These are phyloP conservation scores for Ellobium chinense DNA, from an alignment of 2,888 invertebrate species.

Conservation along the genomic window DNA sequence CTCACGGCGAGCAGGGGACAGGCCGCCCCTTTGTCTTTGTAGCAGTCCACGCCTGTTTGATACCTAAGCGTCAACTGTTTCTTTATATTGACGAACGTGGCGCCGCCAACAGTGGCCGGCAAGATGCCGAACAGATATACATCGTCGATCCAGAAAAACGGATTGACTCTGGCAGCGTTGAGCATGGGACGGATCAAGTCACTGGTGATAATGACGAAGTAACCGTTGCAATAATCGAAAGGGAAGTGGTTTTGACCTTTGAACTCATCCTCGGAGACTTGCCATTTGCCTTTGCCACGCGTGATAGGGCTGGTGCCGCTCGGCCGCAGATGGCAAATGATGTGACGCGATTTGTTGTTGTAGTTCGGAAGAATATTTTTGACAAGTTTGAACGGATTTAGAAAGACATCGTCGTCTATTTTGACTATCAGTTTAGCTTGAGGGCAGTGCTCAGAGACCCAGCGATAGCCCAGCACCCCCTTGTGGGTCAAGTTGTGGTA, in stretches of 20 bases:
- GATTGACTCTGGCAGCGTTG: constrained; percentile 65
- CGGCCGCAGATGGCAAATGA: constrained; percentile 61
- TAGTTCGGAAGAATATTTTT: constrained; percentile 57
- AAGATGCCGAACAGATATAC: constrained; percentile 75
- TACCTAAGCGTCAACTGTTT: constrained; percentile 90
- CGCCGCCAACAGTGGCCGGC: constrained; percentile 63
- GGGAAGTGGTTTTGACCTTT: constrained; percentile 68
- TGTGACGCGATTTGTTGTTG: constrained; percentile 52
- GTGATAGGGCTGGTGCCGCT: constrained; percentile 64
- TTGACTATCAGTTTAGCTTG: constrained; percentile 65
- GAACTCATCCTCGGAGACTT: constrained; percentile 63
- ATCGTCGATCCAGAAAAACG: constrained; percentile 78
- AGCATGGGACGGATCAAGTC: constrained; percentile 70
- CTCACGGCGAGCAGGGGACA: constrained; percentile 30
- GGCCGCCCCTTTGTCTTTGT: background rate
- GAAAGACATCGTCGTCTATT: constrained; percentile 71
- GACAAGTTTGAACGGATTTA: constrained; percentile 66
- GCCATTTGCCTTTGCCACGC: constrained; percentile 64
- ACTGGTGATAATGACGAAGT: constrained; percentile 65
- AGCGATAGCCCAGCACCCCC: constrained; percentile 53
- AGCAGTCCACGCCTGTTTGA: constrained; percentile 7
- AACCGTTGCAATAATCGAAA: constrained; percentile 74
- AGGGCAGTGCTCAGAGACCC: constrained; percentile 65
- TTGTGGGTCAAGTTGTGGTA: constrained; percentile 73
- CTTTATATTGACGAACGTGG: constrained; percentile 81